Percentiles rank a stretch among this genome's conserved stretches.
These are phyloP conservation scores for Abscondita cerata DNA, from an alignment of 2,888 invertebrate genomes.

Conservation along the genomic window DNA sequence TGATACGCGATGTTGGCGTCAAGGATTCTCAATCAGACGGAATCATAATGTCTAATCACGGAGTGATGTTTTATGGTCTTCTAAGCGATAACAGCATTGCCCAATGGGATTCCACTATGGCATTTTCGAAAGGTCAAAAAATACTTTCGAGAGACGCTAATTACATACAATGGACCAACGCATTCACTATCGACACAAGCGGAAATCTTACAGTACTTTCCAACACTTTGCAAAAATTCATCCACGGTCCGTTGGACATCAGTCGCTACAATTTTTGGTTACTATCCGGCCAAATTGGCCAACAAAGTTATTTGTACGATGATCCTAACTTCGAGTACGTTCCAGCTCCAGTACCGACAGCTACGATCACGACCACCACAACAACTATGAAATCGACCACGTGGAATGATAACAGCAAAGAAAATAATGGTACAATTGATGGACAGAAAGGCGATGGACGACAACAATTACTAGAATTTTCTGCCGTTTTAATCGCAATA, in stretches of 20 bases:
- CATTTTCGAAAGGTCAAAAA: constrained; percentile 66
- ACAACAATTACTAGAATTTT: constrained; percentile 1
- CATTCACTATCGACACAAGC: constrained; percentile 70
- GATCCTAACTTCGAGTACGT: constrained; percentile 24
- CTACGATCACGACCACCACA: not conserved
- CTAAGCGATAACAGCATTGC: constrained; percentile 73
- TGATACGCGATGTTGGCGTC: constrained; percentile 66
- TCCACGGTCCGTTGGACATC: constrained; percentile 66
- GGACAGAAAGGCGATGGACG: not conserved
- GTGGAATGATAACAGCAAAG: not conserved
- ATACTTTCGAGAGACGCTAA: constrained; percentile 71
- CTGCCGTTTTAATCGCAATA: not conserved
- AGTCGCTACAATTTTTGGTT: constrained; percentile 73
- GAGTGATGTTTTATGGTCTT: constrained; percentile 73
- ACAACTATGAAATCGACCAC: not conserved
- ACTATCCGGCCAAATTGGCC: constrained; percentile 66
- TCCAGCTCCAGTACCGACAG: not conserved
- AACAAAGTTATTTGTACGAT: constrained; percentile 70
- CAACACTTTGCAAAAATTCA: constrained; percentile 73
- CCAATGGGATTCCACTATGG: constrained; percentile 70
- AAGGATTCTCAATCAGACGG: constrained; percentile 76
- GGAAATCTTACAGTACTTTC: constrained; percentile 72
- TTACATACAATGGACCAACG: constrained; percentile 76
- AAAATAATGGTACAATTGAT: no score
- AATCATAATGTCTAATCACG: constrained; percentile 76